phyloP scores from a whole-genome alignment of 2,113 vertebrate species.

The Lepidothrix coronata region DNA sequence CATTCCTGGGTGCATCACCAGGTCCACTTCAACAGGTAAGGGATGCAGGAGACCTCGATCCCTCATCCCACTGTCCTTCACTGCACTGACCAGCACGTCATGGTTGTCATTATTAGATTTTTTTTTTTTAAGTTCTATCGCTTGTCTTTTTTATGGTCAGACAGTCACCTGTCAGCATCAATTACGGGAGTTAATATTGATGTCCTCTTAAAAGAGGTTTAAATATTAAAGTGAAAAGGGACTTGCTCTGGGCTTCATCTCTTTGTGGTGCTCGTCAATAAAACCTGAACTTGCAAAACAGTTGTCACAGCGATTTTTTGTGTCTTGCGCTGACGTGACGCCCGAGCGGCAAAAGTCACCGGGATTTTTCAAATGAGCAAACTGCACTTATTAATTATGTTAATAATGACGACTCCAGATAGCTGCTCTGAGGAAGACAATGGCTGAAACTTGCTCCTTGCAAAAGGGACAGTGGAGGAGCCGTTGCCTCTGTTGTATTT shows the following conservation, averaged over 20 bases:
- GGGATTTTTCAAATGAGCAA: conserved; percentile 41
- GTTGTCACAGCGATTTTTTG: conserved; percentile 22
- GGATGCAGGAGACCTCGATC: neutral
- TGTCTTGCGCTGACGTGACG: neutral
- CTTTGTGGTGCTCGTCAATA: conserved; percentile 12
- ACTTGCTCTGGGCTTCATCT: neutral
- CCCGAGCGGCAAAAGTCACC: neutral
- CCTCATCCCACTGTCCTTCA: neutral
- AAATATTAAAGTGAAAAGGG: conserved; percentile 47
- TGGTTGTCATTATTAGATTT: neutral
- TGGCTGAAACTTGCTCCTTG: neutral
- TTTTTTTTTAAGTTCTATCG: neutral
- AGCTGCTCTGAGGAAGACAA: neutral
- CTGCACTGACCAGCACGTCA: neutral
- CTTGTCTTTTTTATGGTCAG: conserved; percentile 7
- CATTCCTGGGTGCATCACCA: neutral
- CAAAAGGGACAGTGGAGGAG: neutral
- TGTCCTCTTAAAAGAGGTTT: conserved; percentile 41
- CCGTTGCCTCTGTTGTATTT: neutral
- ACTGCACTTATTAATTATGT: conserved; percentile 50
- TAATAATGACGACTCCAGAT: neutral
- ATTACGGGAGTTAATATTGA: neutral
- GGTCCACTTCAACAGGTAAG: neutral
- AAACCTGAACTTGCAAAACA: neutral
- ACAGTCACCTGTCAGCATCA: conserved; percentile 37